Conservation (phyloP, 2,113 vertebrate species). For the Rhinolophus sinicus region DNA sequence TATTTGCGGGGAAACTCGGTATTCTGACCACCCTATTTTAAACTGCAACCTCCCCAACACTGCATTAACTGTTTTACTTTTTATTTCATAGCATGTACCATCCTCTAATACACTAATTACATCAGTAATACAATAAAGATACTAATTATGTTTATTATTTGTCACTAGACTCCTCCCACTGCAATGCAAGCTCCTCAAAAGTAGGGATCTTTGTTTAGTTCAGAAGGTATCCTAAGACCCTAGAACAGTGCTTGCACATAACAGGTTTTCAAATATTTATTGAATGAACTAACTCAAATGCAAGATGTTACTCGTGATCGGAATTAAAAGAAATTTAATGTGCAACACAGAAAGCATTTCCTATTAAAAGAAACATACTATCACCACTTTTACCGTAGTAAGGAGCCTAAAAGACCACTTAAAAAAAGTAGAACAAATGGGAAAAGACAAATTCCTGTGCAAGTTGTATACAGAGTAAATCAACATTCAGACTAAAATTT, state of each 20-base stretch:
- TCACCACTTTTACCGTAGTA: neutral
- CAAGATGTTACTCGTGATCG: neutral
- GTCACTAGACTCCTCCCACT: neutral
- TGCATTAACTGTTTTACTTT: neutral
- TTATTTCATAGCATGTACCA: neutral
- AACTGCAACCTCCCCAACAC: neutral
- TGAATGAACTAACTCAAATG: neutral
- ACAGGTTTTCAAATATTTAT: neutral
- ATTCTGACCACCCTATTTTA: neutral
- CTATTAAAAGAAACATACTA: neutral
- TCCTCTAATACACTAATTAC: neutral
- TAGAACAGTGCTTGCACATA: neutral
- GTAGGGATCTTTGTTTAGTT: neutral
- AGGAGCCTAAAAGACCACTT: neutral
- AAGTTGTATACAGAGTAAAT: neutral
- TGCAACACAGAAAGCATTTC: neutral
- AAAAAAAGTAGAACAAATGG: neutral
- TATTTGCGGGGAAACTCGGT: too few relatives aligned
- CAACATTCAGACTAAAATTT: neutral
- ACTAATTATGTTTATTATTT: neutral
- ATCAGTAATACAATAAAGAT: neutral
- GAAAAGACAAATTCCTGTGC: conserved; percentile 22
- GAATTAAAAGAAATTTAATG: neutral
- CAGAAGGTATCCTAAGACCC: neutral
- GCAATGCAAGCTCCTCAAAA: neutral